These are phyloP conservation scores for Eretmochelys imbricata DNA, from an alignment of 2,113 vertebrate genomes.

Conservation along the genomic window DNA sequence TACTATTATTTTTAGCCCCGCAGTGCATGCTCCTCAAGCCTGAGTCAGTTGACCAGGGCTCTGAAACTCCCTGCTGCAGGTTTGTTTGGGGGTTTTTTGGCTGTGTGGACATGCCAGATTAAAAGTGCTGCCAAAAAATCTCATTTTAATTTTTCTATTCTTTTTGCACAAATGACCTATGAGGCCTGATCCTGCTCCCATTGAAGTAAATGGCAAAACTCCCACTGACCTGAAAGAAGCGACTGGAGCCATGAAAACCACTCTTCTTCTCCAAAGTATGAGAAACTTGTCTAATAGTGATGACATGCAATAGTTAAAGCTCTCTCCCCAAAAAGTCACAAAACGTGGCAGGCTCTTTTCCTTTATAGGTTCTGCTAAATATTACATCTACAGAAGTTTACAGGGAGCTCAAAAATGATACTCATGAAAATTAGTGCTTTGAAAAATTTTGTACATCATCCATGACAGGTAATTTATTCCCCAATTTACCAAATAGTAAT, in stretches of 20 bases:
- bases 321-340: background rate
- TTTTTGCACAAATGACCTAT: background rate
- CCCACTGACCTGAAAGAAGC: rapidly evolving
- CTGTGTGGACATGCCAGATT: background rate
- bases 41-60: too few relatives aligned
- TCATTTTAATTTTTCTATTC: background rate
- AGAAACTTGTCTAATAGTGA: background rate
- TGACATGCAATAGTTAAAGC: background rate
- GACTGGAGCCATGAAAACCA: background rate
- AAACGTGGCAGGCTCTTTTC: background rate
- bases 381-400: background rate
- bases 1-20: too few relatives aligned
- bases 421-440: background rate
- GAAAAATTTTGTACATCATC: background rate
- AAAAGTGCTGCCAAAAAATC: background rate
- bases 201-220: background rate
- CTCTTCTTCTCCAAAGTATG: rapidly evolving
- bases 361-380: background rate
- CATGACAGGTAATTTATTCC: background rate
- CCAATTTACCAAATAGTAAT: background rate
- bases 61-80: too few relatives aligned
- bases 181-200: background rate
- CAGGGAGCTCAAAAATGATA: background rate
- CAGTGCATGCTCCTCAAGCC: too few relatives aligned
- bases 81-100: too few relatives aligned